Evolutionary conservation across 2,113 vertebrate species (phyloP).

Genomic region (Cariama cristata): DNA sequence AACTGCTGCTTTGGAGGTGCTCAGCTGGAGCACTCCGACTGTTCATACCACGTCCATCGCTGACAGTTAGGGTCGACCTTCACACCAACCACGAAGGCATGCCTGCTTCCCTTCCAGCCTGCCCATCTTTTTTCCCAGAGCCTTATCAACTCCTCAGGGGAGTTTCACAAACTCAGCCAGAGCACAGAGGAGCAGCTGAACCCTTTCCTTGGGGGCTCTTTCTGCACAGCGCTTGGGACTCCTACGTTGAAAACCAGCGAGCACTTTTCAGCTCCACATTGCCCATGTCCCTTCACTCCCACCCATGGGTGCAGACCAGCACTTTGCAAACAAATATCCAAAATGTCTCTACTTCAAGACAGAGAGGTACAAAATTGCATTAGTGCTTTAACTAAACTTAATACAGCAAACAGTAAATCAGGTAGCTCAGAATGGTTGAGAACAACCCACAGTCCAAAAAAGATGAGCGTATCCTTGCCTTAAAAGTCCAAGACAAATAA

Average conservation of each 20-base stretch:
- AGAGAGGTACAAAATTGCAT: neutral
- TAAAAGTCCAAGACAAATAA: neutral
- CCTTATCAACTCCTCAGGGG: rapidly evolving
- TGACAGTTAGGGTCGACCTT: neutral
- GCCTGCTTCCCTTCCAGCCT: neutral
- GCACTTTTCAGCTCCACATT: neutral
- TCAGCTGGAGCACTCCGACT: rapidly evolving
- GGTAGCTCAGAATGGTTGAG: neutral
- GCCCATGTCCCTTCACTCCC: neutral
- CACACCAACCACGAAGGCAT: neutral
- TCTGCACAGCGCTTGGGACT: neutral
- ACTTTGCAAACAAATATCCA: neutral
- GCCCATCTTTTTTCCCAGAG: neutral
- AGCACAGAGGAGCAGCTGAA: neutral
- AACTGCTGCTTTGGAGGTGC: neutral
- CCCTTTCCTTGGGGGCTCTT: neutral
- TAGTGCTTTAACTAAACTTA: neutral
- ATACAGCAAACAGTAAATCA: neutral
- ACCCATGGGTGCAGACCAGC: neutral
- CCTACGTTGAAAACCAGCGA: neutral
- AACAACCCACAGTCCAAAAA: neutral
- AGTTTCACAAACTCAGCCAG: neutral
- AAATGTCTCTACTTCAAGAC: neutral
- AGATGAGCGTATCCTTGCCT: neutral
- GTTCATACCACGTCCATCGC: neutral